Conservation (phyloP, 2,113 vertebrate species). For the Anarrhichthys ocellatus region DNA sequence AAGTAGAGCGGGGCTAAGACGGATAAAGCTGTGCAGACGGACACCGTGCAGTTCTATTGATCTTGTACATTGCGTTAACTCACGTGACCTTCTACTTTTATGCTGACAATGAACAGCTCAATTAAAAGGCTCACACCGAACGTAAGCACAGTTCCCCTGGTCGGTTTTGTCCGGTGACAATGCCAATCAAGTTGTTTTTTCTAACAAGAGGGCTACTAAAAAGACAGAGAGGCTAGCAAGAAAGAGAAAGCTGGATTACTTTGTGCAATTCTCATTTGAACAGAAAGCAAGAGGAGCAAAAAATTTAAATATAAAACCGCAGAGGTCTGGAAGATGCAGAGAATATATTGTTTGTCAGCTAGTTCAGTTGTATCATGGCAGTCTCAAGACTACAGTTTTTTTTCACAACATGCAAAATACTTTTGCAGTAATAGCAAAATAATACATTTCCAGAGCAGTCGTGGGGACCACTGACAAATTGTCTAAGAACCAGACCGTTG, state of each 20-base stretch:
- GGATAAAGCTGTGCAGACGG: constrained; percentile 17
- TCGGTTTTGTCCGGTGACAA: not conserved
- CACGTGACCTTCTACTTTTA: not conserved
- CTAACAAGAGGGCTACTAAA: not conserved
- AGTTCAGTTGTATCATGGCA: not conserved
- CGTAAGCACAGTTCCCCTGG: accelerated
- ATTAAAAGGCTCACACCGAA: not conserved
- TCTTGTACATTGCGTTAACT: not conserved
- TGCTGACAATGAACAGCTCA: not conserved
- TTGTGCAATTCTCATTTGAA: not conserved
- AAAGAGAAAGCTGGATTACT: not conserved
- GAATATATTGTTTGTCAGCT: not conserved
- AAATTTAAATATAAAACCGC: too few species aligned
- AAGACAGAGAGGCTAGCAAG: not conserved
- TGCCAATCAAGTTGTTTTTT: not conserved
- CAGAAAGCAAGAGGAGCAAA: not conserved
- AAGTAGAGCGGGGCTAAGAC: constrained; percentile 25
- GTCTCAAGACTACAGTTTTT: not conserved
- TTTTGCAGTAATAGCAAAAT: not conserved
- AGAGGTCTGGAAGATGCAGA: not conserved
- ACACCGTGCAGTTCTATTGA: constrained; percentile 9
- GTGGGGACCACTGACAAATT: not conserved
- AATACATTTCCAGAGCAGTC: not conserved
- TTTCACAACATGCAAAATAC: not conserved
- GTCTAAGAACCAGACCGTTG: too few species aligned